Percentiles rank a stretch among this genome's conserved stretches.
These are phyloP conservation scores for Pseudomyrmex gracilis DNA, from an alignment of 1,140 invertebrate genomes.

Conservation along the genomic window DNA sequence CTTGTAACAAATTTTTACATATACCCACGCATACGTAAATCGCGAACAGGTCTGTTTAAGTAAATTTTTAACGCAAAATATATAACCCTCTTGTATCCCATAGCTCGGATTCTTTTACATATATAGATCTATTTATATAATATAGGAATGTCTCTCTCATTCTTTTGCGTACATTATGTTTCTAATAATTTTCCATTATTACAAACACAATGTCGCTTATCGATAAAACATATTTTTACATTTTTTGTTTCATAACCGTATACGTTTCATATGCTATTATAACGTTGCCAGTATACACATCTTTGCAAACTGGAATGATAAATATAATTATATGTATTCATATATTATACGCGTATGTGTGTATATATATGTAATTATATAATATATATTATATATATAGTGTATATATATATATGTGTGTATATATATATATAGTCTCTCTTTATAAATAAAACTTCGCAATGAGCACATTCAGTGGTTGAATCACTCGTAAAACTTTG, in stretches of 20 bases:
- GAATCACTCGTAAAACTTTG: conserved; percentile 70
- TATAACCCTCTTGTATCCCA: conserved; percentile 37
- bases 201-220: conserved; percentile 31
- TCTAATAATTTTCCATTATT: conserved; percentile 18
- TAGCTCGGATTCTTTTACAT: conserved; percentile 21
- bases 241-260: conserved; percentile 59
- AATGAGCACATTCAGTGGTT: conserved; percentile 66
- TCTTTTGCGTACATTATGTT: conserved; percentile 35
- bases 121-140: conserved; percentile 27
- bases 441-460: conserved; percentile 74
- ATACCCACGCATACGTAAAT: background rate
- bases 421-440: conserved; percentile 58
- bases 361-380: conserved; percentile 59
- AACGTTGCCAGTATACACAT: conserved; percentile 61
- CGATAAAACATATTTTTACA: conserved; percentile 29
- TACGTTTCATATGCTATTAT: conserved; percentile 64
- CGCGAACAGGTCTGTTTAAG: background rate
- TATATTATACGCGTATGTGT: conserved; percentile 52
- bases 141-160: conserved; percentile 57
- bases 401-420: conserved; percentile 48
- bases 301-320: conserved; percentile 70
- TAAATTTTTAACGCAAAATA: background rate
- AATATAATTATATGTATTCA: conserved; percentile 47
- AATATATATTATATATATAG: conserved; percentile 43
- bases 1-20: background rate